phyloP scores from a whole-genome alignment of 2,888 invertebrate genomes.

The Acanthosepion pharaonis region DNA sequence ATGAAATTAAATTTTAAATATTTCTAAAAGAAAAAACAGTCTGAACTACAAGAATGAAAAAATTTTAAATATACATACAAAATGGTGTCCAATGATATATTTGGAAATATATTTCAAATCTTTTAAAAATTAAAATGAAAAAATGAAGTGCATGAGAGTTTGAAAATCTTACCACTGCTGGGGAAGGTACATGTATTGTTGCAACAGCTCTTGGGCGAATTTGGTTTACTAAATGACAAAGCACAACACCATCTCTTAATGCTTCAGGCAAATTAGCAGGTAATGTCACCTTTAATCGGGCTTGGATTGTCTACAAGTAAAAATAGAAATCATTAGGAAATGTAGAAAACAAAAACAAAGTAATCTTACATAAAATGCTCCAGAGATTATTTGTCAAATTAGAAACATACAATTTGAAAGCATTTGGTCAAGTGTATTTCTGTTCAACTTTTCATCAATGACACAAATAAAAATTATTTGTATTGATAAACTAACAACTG shows the following conservation, averaged over 20 bases:
- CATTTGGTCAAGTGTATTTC: neutral
- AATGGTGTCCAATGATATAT: neutral
- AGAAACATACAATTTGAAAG: neutral
- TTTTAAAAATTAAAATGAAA: neutral
- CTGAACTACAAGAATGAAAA: too few relatives aligned
- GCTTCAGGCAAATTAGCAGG: conserved; percentile 88
- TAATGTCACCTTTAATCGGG: conserved; percentile 89
- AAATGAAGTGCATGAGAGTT: neutral
- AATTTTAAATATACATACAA: too few relatives aligned
- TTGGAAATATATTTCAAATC: neutral
- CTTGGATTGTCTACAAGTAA: conserved; percentile 86
- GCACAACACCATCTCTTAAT: conserved; percentile 91
- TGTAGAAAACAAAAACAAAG: neutral
- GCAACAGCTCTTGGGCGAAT: conserved; percentile 92
- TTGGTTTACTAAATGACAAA: conserved; percentile 95
- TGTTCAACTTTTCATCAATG: neutral
- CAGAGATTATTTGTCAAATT: neutral
- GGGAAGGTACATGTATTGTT: conserved; percentile 90
- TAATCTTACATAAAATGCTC: neutral
- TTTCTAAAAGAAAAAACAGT: too few relatives aligned
- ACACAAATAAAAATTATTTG: too few relatives aligned
- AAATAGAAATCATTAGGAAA: neutral
- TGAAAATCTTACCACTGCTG: conserved; percentile 70
- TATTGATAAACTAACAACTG: too few relatives aligned
- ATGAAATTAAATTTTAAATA: too few relatives aligned